Base-by-base conservation (phyloP, 2,888 invertebrate genomes). In the Drosophila mimica region DNA sequence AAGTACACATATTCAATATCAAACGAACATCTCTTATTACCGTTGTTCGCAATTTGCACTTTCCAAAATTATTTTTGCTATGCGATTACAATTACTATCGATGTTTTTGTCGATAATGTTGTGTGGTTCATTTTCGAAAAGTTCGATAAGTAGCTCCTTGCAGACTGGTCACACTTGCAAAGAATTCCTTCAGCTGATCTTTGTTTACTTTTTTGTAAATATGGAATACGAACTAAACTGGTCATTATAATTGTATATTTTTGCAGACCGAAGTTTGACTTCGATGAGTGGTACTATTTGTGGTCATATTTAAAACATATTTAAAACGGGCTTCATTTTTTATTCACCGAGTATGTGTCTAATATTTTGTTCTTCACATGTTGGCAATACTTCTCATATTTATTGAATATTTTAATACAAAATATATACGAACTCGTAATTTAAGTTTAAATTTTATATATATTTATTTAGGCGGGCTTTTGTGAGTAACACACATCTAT, bases 21-120 rank as follows among this genome's bases (percentile, higher is more conserved):
- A 57, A 58, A 17, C 28, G 15, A 59, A 34, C 30, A 51, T 11
- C 28, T 65, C 40, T 61, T 54, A 52, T 74, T 78, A 74, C 75
- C 79, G 78, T 74, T 78, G 79, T 43, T 79, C 69, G 64, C 70
- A 75, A 62, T 79, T 79, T 56, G 70, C 77, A 79, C 79, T 78
- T 78, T 78, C 79, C 74, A 72, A 76, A 76, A 62, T 65, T 49
- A 59, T 68, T 62, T 72, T 64, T 61, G 64, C 67, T 48, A 7
- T 58, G 78, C 76, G 70, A 76, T 66, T 76, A 28, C 33, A 46
- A 6, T 28, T 9, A 28, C 5, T 62, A 76, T 76, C 75, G 75
- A 76, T 76, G 20, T 28, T 54, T 64, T 54, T 5, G 30, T 13
- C 40, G 34, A 62, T 38, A 46, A 51, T 9, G 28, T 36, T n/a